Conservation (phyloP, 2,888 invertebrate species). For the Candidula unifasciata region DNA sequence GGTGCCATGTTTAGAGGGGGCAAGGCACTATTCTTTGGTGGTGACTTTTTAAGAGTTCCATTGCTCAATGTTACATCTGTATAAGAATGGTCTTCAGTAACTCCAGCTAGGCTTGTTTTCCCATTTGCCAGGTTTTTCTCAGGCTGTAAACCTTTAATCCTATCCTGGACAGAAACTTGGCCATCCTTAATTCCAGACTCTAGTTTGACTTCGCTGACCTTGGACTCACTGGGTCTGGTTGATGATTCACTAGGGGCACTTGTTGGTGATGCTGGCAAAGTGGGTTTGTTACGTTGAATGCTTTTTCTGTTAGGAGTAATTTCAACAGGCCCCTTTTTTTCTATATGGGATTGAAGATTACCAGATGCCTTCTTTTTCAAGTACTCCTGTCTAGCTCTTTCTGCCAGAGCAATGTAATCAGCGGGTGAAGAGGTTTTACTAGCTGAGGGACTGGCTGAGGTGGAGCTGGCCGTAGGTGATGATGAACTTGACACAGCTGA, state of each 20-base stretch:
- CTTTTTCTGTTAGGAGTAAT: conserved; percentile 38
- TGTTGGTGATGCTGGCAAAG: conserved; percentile 51
- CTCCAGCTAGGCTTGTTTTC: conserved; percentile 55
- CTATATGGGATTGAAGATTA: conserved; percentile 32
- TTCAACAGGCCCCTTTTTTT: conserved; percentile 51
- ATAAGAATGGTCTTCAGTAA: conserved; percentile 63
- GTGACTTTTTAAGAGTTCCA: conserved; percentile 50
- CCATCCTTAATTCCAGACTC: conserved; percentile 24
- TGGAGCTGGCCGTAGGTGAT: conserved; percentile 18
- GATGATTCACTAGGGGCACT: conserved; percentile 52
- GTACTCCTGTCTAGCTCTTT: conserved; percentile 71
- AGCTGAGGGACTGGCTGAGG: conserved; percentile 52
- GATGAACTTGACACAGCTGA: conserved; percentile 34
- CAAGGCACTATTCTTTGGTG: conserved; percentile 34
- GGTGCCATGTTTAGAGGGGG: conserved; percentile 12
- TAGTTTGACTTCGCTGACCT: conserved; percentile 51
- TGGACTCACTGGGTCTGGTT: conserved; percentile 41
- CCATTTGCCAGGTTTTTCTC: conserved; percentile 37
- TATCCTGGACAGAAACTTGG: conserved; percentile 59
- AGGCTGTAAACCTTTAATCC: conserved; percentile 59
- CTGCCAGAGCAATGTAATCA: conserved; percentile 72
- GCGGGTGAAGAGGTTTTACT: conserved; percentile 49
- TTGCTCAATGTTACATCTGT: conserved; percentile 58
- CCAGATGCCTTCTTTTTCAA: conserved; percentile 63
- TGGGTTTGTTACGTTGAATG: conserved; percentile 41